Percentiles rank a stretch among this genome's conserved stretches.
Evolutionary conservation across 2,113 vertebrate species (phyloP).

Genomic region (Rhinogobius similis): DNA sequence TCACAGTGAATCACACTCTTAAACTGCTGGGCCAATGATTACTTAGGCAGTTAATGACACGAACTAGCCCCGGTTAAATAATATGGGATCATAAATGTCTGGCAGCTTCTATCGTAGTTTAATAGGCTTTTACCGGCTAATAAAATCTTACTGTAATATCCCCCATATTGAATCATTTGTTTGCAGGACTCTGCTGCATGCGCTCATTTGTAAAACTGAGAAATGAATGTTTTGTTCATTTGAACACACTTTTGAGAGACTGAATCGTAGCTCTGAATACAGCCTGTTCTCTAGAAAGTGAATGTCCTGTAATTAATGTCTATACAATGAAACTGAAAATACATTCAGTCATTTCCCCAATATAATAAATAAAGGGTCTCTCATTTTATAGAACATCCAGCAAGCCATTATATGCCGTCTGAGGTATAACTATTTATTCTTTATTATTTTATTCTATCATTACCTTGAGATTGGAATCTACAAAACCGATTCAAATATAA

Average conservation of each 20-base stretch:
- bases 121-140: slow-evolving; percentile 12
- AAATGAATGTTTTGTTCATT: not conserved
- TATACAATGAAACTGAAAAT: not conserved
- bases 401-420: no score
- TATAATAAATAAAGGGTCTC: no score
- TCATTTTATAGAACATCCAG: no score
- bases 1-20: slow-evolving; percentile 46
- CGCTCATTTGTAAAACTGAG: not conserved
- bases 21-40: slow-evolving; percentile 50
- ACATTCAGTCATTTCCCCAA: no score
- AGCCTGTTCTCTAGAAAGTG: not conserved
- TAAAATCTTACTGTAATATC: slow-evolving; percentile 2
- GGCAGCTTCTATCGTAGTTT: slow-evolving; percentile 9
- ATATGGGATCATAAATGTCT: slow-evolving; percentile 9
- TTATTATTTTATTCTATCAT: no score
- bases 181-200: not conserved
- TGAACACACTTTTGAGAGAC: not conserved
- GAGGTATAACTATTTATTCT: not conserved
- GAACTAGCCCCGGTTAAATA: slow-evolving; percentile 8
- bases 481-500: not conserved
- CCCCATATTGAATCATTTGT: slow-evolving; percentile 1
- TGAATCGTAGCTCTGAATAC: not conserved
- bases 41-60: slow-evolving; percentile 45
- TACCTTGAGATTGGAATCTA: not conserved
- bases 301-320: not conserved